Evolutionary conservation across 1,140 invertebrate genomes (phyloP).

Genomic region (Drosophila bocki): DNA sequence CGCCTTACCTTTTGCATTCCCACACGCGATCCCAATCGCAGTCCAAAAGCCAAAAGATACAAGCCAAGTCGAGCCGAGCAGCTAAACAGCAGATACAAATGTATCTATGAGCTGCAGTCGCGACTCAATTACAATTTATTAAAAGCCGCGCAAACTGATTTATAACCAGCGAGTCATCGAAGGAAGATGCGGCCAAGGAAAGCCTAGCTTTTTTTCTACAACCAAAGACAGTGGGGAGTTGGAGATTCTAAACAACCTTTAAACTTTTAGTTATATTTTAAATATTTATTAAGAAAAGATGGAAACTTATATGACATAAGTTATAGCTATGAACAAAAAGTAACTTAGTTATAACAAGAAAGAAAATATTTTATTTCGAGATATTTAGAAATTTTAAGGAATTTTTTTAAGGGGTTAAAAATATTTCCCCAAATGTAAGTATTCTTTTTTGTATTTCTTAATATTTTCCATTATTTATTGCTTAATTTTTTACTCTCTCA

Average conservation of each 20-base stretch:
- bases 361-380: not conserved
- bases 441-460: not conserved
- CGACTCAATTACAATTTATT: slow-evolving; percentile 83
- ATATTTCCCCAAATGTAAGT: not conserved
- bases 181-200: slow-evolving; percentile 37
- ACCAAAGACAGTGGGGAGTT: slow-evolving; percentile 15
- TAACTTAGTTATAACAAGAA: too few relatives aligned
- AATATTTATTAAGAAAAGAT: too few relatives aligned
- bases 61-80: slow-evolving; percentile 34
- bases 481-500: not conserved
- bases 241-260: too few relatives aligned
- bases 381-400: not conserved
- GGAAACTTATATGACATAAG: too few relatives aligned
- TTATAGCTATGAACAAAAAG: too few relatives aligned
- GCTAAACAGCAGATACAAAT: slow-evolving; percentile 66
- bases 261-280: too few relatives aligned
- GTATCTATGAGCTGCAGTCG: slow-evolving; percentile 77
- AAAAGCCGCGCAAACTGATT: slow-evolving; percentile 81
- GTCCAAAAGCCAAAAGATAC: slow-evolving; percentile 36
- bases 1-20: slow-evolving; percentile 71
- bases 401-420: too few relatives aligned
- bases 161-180: slow-evolving; percentile 61
- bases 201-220: slow-evolving; percentile 13
- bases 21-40: slow-evolving; percentile 77
- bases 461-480: too few relatives aligned